Conservation (phyloP, 92 coral and sea anemone species). For the Galaxea fascicularis region DNA sequence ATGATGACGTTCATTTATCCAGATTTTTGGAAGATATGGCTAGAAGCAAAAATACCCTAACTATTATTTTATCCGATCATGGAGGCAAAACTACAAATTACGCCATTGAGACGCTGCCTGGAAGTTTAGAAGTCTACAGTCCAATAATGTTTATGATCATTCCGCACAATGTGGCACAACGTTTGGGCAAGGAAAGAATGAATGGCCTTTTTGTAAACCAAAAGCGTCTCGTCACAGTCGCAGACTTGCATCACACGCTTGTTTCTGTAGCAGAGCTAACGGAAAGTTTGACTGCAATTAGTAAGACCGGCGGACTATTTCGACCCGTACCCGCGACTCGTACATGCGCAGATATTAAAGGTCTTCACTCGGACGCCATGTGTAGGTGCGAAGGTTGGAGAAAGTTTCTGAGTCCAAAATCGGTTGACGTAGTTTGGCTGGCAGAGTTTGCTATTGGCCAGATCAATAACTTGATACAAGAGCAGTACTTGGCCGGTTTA, state of each 20-base stretch:
- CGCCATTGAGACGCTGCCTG: conserved; percentile 76
- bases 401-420: conserved; percentile 61
- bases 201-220: conserved; percentile 72
- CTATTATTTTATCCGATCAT: conserved; percentile 89
- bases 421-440: conserved; percentile 78
- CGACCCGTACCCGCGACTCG: conserved; percentile 81
- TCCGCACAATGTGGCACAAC: conserved; percentile 83
- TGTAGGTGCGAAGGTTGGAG: conserved; percentile 94
- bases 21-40: conserved; percentile 76
- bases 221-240: conserved; percentile 76
- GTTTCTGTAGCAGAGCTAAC: conserved; percentile 47
- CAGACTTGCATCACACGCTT: conserved; percentile 79
- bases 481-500: conserved; percentile 59
- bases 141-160: conserved; percentile 91
- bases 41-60: conserved; percentile 73
- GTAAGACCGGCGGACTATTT: conserved; percentile 72
- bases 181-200: conserved; percentile 78
- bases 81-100: conserved; percentile 90
- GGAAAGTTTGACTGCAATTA: conserved; percentile 1
- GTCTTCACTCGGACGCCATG: conserved; percentile 77
- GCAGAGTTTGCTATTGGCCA: conserved; percentile 90
- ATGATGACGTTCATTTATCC: conserved; percentile 74
- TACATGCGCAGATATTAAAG: conserved; percentile 87
- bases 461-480: conserved; percentile 84
- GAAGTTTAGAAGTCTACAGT: conserved; percentile 86